A percentile compares a stretch with the other conserved stretches of the same genome.
These are phyloP conservation scores for Trissolcus japonicus DNA, from an alignment of 2,888 invertebrate species.

Conservation along the genomic window DNA sequence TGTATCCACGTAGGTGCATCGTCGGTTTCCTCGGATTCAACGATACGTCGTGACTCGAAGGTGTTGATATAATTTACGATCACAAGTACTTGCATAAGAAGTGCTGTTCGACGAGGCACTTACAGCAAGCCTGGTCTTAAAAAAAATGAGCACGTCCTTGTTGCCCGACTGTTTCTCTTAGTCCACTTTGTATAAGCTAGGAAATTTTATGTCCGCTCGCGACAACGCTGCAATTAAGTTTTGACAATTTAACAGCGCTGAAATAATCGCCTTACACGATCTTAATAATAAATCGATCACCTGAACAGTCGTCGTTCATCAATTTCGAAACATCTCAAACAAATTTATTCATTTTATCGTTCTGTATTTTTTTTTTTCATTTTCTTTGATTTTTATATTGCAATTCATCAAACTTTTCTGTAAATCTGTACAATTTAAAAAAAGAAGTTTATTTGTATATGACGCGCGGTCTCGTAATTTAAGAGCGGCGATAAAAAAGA, in stretches of 20 bases:
- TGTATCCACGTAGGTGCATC: constrained; percentile 62
- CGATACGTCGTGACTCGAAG: constrained; percentile 62
- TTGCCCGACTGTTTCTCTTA: constrained; percentile 41
- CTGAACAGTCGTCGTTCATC: background rate
- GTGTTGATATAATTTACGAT: constrained; percentile 74
- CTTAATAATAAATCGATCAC: constrained; percentile 26
- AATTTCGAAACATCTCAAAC: background rate
- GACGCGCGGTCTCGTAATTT: no score
- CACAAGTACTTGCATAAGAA: constrained; percentile 57
- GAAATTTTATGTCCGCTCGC: constrained; percentile 32
- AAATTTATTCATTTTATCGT: no score
- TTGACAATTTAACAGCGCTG: constrained; percentile 36
- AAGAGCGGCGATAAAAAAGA: background rate
- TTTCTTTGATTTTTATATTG: no score
- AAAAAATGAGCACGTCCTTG: constrained; percentile 56
- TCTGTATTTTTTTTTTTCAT: background rate
- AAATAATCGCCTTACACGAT: constrained; percentile 16
- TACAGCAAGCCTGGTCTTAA: constrained; percentile 45
- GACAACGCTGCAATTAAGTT: constrained; percentile 40
- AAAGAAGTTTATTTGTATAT: background rate
- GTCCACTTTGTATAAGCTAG: constrained; percentile 48
- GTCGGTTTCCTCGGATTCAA: constrained; percentile 61
- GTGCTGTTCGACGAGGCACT: constrained; percentile 57
- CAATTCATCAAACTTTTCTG: no score
- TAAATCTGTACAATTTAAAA: background rate